Conservation (phyloP, 2,113 vertebrate genomes). For the Taxidea taxus region DNA sequence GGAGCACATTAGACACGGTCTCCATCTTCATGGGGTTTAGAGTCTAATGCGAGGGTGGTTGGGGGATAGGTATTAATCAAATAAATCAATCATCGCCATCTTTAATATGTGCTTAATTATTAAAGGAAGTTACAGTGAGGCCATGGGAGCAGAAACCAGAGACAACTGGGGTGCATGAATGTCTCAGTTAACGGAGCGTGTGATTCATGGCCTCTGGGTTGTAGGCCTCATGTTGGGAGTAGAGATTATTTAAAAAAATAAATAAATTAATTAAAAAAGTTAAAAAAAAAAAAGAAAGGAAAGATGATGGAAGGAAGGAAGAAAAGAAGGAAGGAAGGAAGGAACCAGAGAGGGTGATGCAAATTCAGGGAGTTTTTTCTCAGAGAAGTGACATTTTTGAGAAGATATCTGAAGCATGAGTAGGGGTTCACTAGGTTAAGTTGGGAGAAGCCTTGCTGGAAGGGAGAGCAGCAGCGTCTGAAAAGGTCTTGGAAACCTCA, state of each 20-base stretch:
- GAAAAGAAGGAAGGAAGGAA: background rate
- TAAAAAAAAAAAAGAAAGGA: background rate
- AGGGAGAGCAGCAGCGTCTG: background rate
- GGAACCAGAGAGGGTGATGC: background rate
- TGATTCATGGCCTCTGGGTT: background rate
- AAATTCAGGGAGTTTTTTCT: background rate
- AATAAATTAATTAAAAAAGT: background rate
- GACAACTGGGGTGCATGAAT: background rate
- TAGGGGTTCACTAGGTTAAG: accelerated
- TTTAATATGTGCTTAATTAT: background rate
- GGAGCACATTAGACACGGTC: background rate
- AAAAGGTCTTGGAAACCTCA: background rate
- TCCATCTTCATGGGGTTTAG: background rate
- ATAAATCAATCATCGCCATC: background rate
- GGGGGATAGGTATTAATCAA: background rate
- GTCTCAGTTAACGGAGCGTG: background rate
- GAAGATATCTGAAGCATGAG: background rate
- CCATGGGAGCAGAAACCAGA: background rate
- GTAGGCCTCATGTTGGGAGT: background rate
- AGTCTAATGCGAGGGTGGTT: background rate
- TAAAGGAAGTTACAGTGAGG: background rate
- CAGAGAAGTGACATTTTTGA: background rate
- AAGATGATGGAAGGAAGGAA: background rate
- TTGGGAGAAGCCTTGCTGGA: background rate
- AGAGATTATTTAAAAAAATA: background rate